Evolutionary conservation across 2,888 invertebrate species (phyloP), one percentile per base, ranked within the genome.

Genomic region (Quadroppia sp.): DNA sequence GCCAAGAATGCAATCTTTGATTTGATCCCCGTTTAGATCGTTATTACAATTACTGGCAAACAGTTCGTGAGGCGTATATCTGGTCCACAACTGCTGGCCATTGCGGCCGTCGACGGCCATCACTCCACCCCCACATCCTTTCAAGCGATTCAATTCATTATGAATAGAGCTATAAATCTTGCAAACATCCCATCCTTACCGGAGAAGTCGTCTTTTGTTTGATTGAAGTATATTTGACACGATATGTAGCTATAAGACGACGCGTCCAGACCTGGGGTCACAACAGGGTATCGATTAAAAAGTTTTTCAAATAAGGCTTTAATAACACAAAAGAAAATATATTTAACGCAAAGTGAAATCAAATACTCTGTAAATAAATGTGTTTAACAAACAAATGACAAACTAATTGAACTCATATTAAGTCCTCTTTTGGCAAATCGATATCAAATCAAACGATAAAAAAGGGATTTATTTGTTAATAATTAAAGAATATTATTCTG

Each of bases 11-110:
- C 91, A 92, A 81, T 92, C 92, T 50, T 85, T 84, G 72, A 87
- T 83, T 6, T 86, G 86, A 82, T 92, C 91, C 7, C 82, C 82
- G 79, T 89, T 88, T 11, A 91, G 81, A 81, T 92, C 91, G 20
- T 85, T 83, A 23, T 86, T 85, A 81, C 92, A 92, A 79, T 89
- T 88, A 36, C 91, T 80, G 0, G 88, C 88, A 81, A 89, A 90
- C 23, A 91, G 86, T 77, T 89, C 88, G 78, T 90, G 89, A 48
- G 86, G 84, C 7, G 88, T 85, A 87, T 90, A 90, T 77, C 87
- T 86, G 53, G 87, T 87, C 91, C 91, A 92, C 17, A 91, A 79
- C n/a, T 87, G 86, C 42, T 85, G 83, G 0, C 92, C 92, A 53
- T 86, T 88, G 30, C 80, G 81, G 0, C 91, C 92, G 81, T 91